Conservation (phyloP, 2,113 vertebrate genomes). For the Phrynocephalus versicolor region DNA sequence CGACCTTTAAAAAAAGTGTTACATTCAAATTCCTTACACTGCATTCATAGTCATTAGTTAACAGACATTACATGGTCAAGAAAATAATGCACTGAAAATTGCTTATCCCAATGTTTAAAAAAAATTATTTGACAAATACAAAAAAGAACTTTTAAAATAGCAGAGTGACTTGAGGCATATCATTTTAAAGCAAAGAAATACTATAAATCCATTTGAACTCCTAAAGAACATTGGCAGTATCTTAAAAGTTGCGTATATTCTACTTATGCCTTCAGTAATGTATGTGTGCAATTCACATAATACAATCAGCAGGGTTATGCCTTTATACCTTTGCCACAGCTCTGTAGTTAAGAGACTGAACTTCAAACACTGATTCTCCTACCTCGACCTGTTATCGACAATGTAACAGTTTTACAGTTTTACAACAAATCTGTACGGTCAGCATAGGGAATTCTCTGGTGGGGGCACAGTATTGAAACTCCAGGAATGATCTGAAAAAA, state of each 20-base stretch:
- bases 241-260: no score
- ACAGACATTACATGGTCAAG: background rate
- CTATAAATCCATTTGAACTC: background rate
- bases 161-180: background rate
- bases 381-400: no score
- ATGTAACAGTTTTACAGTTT: no score
- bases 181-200: background rate
- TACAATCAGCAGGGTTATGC: no score
- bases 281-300: no score
- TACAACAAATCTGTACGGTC: no score
- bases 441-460: background rate
- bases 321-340: no score
- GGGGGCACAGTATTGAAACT: no score
- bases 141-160: background rate
- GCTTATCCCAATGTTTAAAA: background rate
- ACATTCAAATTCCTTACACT: background rate
- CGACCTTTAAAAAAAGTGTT: conserved; percentile 79
- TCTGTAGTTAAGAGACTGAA: no score
- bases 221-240: background rate
- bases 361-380: no score
- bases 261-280: no score
- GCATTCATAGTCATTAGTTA: background rate
- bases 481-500: no score
- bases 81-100: background rate
- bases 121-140: conserved; percentile 2